phyloP scores from a whole-genome alignment of 2,113 vertebrate species.

The Baryphthengus martii region DNA sequence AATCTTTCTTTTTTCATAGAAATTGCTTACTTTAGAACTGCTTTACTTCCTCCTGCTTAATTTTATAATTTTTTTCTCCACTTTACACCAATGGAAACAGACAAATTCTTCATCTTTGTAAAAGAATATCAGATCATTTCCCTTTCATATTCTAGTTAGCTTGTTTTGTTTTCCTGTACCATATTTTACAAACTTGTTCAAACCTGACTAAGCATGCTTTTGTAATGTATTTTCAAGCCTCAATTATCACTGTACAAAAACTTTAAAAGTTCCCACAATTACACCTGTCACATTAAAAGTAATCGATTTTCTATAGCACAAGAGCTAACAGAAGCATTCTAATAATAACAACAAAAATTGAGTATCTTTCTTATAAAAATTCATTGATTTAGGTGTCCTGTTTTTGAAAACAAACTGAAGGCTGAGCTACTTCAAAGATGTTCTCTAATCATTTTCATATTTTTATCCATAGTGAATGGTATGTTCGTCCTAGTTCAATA shows the following conservation, averaged over 20 bases:
- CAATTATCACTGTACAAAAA: neutral
- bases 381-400: neutral
- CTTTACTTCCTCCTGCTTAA: neutral
- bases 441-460: neutral
- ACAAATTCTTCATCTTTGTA: neutral
- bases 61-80: neutral
- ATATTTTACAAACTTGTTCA: neutral
- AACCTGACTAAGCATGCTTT: neutral
- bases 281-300: neutral
- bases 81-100: neutral
- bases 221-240: neutral
- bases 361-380: neutral
- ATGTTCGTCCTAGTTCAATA: neutral
- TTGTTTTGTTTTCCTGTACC: neutral
- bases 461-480: neutral
- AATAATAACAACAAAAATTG: neutral
- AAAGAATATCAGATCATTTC: neutral
- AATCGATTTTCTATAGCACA: neutral
- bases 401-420: neutral
- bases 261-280: neutral
- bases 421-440: neutral
- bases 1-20: neutral
- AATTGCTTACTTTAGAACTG: conserved; percentile 15
- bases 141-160: neutral
- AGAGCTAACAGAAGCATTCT: neutral